Evolutionary conservation across 2,888 invertebrate genomes (phyloP).

Genomic region (Branchipolynoe longqiensis): DNA sequence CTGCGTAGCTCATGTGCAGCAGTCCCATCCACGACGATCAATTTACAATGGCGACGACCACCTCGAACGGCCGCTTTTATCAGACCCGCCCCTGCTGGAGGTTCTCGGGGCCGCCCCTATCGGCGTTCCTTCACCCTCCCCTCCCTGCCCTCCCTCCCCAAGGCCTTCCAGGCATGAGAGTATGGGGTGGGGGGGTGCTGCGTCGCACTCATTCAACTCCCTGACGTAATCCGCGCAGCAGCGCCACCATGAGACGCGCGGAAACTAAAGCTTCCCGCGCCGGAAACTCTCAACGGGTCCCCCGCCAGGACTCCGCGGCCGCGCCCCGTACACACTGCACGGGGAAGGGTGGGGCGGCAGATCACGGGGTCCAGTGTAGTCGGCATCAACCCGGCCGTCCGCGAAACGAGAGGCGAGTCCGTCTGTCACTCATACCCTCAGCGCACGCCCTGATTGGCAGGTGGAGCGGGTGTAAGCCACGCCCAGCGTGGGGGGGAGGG

Average conservation of each 20-base stretch:
- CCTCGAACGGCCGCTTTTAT: background rate
- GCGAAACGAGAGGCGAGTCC: background rate
- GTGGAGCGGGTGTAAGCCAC: background rate
- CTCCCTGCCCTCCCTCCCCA: background rate
- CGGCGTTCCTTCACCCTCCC: background rate
- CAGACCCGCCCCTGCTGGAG: background rate
- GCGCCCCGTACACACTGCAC: no score
- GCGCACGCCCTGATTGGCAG: background rate
- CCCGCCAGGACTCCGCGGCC: no score
- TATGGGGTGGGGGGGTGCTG: background rate
- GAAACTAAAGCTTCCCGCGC: no score
- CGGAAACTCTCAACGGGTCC: background rate
- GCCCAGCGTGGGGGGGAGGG: background rate
- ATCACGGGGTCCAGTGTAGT: background rate
- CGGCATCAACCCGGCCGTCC: background rate
- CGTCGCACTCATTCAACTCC: background rate
- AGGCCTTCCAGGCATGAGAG: no score
- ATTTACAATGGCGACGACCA: no score
- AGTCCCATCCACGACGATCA: no score
- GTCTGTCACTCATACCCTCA: constrained; percentile 4
- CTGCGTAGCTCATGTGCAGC: no score
- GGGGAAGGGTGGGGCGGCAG: no score
- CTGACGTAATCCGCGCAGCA: constrained; percentile 24
- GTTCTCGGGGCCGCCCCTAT: background rate
- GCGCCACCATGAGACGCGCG: constrained; percentile 14